These are phyloP conservation scores for Thamnophis elegans DNA, from an alignment of 2,797 vertebrate genomes.

Conservation along the genomic window DNA sequence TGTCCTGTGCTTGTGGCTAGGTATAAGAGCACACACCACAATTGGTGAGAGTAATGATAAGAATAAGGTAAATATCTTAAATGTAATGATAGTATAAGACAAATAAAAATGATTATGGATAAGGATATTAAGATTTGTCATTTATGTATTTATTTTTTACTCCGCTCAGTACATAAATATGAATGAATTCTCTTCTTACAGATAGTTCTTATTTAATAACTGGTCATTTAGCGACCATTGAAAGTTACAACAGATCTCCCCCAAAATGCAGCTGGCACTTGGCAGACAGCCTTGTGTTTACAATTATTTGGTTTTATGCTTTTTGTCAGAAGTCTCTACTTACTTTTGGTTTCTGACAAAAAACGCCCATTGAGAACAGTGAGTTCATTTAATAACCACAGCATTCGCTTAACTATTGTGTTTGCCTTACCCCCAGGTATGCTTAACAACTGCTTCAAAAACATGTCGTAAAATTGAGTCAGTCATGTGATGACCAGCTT, in stretches of 20 bases:
- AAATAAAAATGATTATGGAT: not conserved
- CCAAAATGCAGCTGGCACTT: not conserved
- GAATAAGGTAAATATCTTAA: not conserved
- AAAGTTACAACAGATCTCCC: not conserved
- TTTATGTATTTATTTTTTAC: not conserved
- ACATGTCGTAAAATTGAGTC: not conserved
- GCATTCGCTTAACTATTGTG: not conserved
- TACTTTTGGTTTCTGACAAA: not conserved
- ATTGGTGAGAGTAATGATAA: not conserved
- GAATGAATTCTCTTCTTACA: not conserved
- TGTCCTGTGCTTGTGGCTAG: not conserved
- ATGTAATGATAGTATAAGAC: not conserved
- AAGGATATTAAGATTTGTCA: not conserved
- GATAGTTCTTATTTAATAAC: not conserved
- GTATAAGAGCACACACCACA: not conserved
- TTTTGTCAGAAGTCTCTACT: not conserved
- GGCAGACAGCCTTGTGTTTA: not conserved
- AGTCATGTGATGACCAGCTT: not conserved
- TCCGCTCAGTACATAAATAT: not conserved
- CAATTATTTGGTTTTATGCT: not conserved
- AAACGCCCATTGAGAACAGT: not conserved
- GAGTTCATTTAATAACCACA: not conserved
- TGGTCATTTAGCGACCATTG: not conserved
- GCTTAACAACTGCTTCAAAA: not conserved
- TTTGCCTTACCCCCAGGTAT: not conserved